Conservation (phyloP, 2,888 invertebrate species). For the Leucania comma region DNA sequence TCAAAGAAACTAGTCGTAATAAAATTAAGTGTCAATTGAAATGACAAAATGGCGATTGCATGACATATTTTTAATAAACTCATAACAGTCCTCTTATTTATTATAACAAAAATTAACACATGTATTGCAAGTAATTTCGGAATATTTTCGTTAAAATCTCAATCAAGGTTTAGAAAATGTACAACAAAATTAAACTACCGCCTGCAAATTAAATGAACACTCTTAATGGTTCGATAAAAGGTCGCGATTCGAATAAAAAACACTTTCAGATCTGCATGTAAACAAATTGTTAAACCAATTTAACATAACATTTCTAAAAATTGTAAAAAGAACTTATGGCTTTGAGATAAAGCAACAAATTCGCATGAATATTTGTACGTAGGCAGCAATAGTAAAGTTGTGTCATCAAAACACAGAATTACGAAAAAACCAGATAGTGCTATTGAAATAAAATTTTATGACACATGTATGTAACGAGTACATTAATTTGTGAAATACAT, state of each 20-base stretch:
- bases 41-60: constrained; percentile 17
- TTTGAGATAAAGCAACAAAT: constrained; percentile 5
- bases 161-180: constrained; percentile 23
- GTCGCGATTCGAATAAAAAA: constrained; percentile 41
- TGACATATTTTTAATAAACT: constrained; percentile 1
- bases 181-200: constrained; percentile 19
- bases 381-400: neutral
- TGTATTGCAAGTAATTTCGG: neutral
- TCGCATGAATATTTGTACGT: neutral
- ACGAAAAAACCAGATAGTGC: constrained; percentile 53
- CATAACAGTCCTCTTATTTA: neutral
- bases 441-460: constrained; percentile 56
- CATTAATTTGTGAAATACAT: constrained; percentile 27
- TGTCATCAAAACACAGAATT: constrained; percentile 45
- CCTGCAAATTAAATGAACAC: constrained; percentile 20
- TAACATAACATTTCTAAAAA: neutral
- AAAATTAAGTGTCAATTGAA: constrained; percentile 5
- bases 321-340: neutral
- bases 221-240: constrained; percentile 22
- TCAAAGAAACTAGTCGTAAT: constrained; percentile 25
- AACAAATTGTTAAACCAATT: constrained; percentile 3
- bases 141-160: constrained; percentile 25
- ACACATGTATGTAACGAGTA: constrained; percentile 35
- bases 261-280: constrained; percentile 22
- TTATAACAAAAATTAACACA: constrained; percentile 7